Evolutionary conservation across 1,140 invertebrate species (phyloP).

Genomic region (Orius laevigatus): DNA sequence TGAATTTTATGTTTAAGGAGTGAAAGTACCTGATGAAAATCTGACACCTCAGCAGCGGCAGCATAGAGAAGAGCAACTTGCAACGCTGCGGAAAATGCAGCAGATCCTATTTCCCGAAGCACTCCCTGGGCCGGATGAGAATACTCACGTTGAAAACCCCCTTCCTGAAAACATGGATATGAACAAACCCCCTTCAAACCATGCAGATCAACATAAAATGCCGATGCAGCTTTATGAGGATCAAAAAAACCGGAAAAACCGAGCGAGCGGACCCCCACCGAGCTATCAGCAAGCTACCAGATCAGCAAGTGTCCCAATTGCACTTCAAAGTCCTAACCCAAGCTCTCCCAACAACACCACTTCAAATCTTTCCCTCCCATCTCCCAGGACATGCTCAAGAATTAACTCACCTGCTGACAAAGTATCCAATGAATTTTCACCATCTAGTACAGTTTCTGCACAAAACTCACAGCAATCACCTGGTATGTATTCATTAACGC

Average conservation of each 20-base stretch:
- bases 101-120: slow-evolving; percentile 56
- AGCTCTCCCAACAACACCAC: slow-evolving; percentile 52
- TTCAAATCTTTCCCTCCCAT: slow-evolving; percentile 50
- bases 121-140: slow-evolving; percentile 27
- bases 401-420: slow-evolving; percentile 50
- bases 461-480: slow-evolving; percentile 29
- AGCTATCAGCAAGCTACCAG: slow-evolving; percentile 66
- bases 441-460: slow-evolving; percentile 26
- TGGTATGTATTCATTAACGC: slow-evolving; percentile 22
- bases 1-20: slow-evolving; percentile 31
- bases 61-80: slow-evolving; percentile 80
- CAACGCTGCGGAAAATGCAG: slow-evolving; percentile 81
- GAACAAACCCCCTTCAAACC: slow-evolving; percentile 25
- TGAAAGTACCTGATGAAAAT: slow-evolving; percentile 90
- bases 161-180: slow-evolving; percentile 13
- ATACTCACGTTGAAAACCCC: slow-evolving; percentile 18
- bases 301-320: slow-evolving; percentile 69
- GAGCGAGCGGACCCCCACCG: slow-evolving; percentile 58
- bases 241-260: slow-evolving; percentile 32
- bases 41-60: slow-evolving; percentile 89
- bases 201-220: slow-evolving; percentile 77
- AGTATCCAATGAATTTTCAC: slow-evolving; percentile 26
- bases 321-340: slow-evolving; percentile 51
- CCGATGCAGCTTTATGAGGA: slow-evolving; percentile 70
- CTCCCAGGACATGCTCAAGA: slow-evolving; percentile 47